These are phyloP conservation scores for Aix galericulata DNA, from an alignment of 2,113 vertebrate species.

Conservation along the genomic window DNA sequence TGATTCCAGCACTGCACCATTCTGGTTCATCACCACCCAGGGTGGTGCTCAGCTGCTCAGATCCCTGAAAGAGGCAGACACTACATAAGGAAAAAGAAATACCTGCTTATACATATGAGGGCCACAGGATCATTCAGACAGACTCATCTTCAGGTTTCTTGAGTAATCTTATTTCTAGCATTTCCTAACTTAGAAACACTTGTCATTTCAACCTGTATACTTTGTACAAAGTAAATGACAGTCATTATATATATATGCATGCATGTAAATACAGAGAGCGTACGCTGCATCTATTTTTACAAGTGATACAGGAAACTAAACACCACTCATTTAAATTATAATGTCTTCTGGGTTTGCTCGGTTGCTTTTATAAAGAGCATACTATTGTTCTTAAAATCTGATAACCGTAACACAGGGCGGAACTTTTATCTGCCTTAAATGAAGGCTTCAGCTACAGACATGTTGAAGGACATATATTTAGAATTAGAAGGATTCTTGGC, in stretches of 20 bases:
- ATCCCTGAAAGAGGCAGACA: neutral
- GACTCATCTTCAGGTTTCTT: neutral
- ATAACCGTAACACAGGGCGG: neutral
- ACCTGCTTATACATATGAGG: neutral
- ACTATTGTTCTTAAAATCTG: constrained; percentile 4
- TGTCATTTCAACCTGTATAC: neutral
- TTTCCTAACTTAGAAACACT: neutral
- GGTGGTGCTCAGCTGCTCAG: neutral
- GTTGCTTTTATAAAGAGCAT: neutral
- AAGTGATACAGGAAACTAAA: neutral
- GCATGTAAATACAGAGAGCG: neutral
- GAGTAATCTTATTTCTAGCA: neutral
- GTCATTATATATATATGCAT: neutral
- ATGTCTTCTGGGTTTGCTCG: neutral
- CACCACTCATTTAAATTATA: neutral
- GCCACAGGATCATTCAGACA: neutral
- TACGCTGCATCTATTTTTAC: neutral
- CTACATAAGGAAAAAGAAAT: neutral
- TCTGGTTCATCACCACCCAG: neutral
- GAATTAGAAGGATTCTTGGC: neutral
- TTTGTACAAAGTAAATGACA: neutral
- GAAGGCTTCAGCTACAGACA: neutral
- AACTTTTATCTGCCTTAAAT: neutral
- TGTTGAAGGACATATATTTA: neutral
- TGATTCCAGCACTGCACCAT: neutral